Conservation (phyloP, 2,797 vertebrate species). For the Lepus townsendii region DNA sequence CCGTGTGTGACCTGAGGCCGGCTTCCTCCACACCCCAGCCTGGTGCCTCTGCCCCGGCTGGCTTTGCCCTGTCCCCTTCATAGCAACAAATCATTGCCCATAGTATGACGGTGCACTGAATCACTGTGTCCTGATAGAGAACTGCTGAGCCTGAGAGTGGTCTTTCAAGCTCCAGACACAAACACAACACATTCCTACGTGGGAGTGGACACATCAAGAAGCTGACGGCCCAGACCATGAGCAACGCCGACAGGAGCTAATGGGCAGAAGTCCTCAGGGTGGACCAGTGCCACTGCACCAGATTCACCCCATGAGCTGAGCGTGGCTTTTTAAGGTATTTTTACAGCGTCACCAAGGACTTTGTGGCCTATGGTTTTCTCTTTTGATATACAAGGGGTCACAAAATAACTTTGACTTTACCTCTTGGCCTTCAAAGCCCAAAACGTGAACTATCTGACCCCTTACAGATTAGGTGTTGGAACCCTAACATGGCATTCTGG, state of each 20-base stretch:
- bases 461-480: background rate
- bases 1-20: accelerated
- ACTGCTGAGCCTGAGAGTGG: accelerated
- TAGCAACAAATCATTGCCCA: background rate
- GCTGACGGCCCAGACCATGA: constrained; percentile 61
- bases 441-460: background rate
- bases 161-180: background rate
- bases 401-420: background rate
- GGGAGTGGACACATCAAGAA: constrained; percentile 49
- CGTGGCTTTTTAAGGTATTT: background rate
- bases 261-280: background rate
- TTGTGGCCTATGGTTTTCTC: background rate
- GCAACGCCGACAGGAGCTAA: background rate
- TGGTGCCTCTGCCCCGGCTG: accelerated
- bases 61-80: background rate
- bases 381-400: background rate
- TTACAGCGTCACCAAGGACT: background rate
- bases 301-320: background rate
- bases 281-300: accelerated
- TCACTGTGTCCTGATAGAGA: background rate
- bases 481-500: background rate
- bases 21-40: background rate
- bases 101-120: accelerated
- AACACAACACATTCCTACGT: background rate
- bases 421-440: background rate